Evolutionary conservation across 2,797 vertebrate species (phyloP).

Genomic region (Loris lydekkerianus): DNA sequence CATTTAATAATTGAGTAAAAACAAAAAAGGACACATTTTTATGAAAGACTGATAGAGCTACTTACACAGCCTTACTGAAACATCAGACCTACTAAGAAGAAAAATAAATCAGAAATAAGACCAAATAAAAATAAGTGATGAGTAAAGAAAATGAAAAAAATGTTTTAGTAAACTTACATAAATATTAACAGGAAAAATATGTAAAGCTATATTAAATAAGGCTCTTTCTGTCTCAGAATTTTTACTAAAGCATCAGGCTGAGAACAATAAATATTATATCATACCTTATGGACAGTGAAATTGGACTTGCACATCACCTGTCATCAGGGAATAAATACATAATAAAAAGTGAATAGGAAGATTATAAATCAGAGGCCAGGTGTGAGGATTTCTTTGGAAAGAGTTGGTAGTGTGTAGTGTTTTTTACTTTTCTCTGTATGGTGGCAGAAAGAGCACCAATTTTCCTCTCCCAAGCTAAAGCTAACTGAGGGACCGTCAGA

Average conservation of each 20-base stretch:
- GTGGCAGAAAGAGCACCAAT: background rate
- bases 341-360: background rate
- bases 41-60: background rate
- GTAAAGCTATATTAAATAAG: background rate
- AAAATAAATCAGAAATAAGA: slow-evolving; percentile 22
- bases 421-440: accelerated
- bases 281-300: background rate
- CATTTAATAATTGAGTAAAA: background rate
- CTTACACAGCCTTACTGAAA: background rate
- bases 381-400: background rate
- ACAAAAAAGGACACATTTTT: background rate
- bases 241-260: background rate
- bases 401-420: background rate
- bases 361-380: background rate
- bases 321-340: background rate
- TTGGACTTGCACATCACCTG: background rate
- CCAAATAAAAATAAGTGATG: background rate
- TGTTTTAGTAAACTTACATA: background rate
- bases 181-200: background rate
- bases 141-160: slow-evolving; percentile 2
- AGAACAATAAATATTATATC: background rate
- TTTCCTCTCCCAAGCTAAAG: background rate
- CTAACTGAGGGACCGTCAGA: background rate
- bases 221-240: background rate
- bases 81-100: background rate